Evolutionary conservation across 2,888 invertebrate species (phyloP).

Genomic region (Tillus elongatus): DNA sequence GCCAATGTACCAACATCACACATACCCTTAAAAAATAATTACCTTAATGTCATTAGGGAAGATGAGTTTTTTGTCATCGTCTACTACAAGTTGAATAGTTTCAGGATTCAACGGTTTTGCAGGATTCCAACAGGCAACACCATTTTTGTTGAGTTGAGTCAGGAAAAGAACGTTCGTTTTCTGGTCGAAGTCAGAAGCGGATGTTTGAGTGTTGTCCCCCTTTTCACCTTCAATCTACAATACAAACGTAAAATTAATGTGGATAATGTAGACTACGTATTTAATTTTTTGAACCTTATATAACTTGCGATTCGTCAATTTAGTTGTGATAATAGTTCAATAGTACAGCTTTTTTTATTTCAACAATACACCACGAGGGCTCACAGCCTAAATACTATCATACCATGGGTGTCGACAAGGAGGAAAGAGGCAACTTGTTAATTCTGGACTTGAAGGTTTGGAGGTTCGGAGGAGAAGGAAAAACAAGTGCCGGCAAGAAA

Average conservation of each 20-base stretch:
- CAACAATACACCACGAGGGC: no score
- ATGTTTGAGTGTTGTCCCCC: conserved; percentile 63
- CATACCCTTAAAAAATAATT: conserved; percentile 17
- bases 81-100: conserved; percentile 58
- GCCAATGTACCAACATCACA: not conserved
- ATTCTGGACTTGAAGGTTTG: no score
- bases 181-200: conserved; percentile 62
- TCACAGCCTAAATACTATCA: no score
- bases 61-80: conserved; percentile 57
- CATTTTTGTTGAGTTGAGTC: conserved; percentile 68
- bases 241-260: conserved; percentile 25
- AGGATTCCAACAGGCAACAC: conserved; percentile 73
- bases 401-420: no score
- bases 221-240: conserved; percentile 58
- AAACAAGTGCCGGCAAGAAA: no score
- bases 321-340: no score
- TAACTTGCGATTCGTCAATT: no score
- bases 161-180: conserved; percentile 64
- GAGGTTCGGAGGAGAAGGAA: no score
- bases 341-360: no score
- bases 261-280: not conserved
- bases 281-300: not conserved
- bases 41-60: conserved; percentile 74
- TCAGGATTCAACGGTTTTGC: conserved; percentile 54
- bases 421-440: no score